These are phyloP conservation scores for Drosophila nr. fundita DNA, from an alignment of 2,888 invertebrate species.

Conservation along the genomic window DNA sequence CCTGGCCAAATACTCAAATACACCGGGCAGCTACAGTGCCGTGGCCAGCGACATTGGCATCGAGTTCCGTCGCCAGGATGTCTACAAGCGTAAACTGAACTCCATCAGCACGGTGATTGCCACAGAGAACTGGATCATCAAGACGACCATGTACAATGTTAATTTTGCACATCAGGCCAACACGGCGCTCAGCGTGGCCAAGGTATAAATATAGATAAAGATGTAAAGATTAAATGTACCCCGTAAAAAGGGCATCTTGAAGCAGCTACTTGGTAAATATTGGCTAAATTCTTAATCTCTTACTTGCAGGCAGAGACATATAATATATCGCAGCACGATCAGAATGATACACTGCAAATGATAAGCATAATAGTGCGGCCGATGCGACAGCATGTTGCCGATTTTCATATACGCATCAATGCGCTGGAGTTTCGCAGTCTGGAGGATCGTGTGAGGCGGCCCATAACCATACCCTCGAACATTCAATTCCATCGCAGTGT, in stretches of 20 bases:
- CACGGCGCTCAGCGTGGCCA: constrained; percentile 90
- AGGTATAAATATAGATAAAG: constrained; percentile 82
- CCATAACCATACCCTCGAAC: constrained; percentile 89
- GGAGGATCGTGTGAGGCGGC: constrained; percentile 89
- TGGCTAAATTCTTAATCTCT: neutral
- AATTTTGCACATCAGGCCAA: constrained; percentile 92
- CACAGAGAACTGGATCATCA: constrained; percentile 95
- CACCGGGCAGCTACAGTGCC: constrained; percentile 85
- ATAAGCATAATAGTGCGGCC: constrained; percentile 92
- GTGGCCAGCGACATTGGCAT: constrained; percentile 78
- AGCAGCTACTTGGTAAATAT: neutral
- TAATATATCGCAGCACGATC: constrained; percentile 88
- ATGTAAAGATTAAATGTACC: neutral
- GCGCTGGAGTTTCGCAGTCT: constrained; percentile 92
- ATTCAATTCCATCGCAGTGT: constrained; percentile 91
- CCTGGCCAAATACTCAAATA: constrained; percentile 88
- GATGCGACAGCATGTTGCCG: constrained; percentile 86
- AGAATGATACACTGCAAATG: constrained; percentile 90
- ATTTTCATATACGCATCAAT: constrained; percentile 91
- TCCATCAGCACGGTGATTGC: constrained; percentile 89
- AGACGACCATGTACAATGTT: constrained; percentile 91
- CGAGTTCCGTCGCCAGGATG: constrained; percentile 86
- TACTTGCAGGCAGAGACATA: constrained; percentile 88
- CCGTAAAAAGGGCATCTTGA: neutral
- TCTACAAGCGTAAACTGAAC: constrained; percentile 89